Conservation (phyloP, 1,140 invertebrate species). For the Matsumurasca onukii region DNA sequence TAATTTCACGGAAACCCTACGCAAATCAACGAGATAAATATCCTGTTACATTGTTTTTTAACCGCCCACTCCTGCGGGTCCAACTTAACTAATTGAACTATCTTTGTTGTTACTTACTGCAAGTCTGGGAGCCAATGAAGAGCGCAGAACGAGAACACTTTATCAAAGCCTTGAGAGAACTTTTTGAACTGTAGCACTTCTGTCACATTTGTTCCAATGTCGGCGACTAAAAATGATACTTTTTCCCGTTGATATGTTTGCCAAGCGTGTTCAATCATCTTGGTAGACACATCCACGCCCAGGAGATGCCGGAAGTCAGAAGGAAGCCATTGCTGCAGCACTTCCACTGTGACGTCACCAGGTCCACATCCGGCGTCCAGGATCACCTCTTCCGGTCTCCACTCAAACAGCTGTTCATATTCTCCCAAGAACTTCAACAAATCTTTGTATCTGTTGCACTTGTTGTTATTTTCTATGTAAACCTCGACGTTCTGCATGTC, state of each 20-base stretch:
- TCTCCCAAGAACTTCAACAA: neutral
- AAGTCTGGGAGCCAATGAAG: constrained; percentile 10
- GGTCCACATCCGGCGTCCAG: constrained; percentile 17
- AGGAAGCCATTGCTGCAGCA: neutral
- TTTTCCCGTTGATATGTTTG: neutral
- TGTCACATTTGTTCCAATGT: neutral
- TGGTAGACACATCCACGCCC: constrained; percentile 1
- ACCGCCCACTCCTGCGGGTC: neutral
- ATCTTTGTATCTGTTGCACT: neutral
- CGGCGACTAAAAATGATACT: neutral
- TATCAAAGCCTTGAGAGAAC: neutral
- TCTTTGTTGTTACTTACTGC: too few relatives aligned
- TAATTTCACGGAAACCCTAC: neutral
- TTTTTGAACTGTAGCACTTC: neutral
- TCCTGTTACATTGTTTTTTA: neutral
- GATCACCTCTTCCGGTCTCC: constrained; percentile 5
- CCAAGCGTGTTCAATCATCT: neutral
- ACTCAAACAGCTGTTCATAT: neutral
- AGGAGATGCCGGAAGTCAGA: neutral
- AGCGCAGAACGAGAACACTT: constrained; percentile 14
- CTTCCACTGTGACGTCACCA: neutral
- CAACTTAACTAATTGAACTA: too few relatives aligned
- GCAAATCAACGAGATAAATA: neutral
- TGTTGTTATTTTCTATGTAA: neutral
- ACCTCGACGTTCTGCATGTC: constrained; percentile 7